A percentile compares a stretch with the other conserved stretches of the same genome.
Evolutionary conservation across 1,140 invertebrate species (phyloP).

Genomic region (Diuraphis noxia): DNA sequence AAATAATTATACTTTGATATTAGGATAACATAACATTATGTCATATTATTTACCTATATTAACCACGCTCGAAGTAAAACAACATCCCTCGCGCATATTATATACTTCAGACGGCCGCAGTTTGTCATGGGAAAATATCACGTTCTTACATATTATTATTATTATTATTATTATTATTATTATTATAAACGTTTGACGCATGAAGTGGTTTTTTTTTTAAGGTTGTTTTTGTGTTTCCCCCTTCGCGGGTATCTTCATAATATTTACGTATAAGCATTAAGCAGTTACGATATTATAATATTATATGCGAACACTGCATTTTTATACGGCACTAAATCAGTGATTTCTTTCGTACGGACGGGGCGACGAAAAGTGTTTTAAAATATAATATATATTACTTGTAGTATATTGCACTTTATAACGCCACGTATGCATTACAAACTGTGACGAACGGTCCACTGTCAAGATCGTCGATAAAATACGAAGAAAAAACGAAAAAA

Average conservation of each 20-base stretch:
- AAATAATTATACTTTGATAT: not conserved
- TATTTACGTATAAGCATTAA: too few relatives aligned
- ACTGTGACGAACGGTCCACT: not conserved
- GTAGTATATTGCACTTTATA: not conserved
- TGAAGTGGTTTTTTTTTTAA: not conserved
- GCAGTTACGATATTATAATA: too few relatives aligned
- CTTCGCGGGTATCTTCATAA: not conserved
- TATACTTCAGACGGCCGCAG: not conserved
- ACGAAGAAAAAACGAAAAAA: too few relatives aligned
- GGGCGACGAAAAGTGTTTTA: not conserved
- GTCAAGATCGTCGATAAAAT: not conserved
- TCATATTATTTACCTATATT: not conserved
- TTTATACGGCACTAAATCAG: not conserved
- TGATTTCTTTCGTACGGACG: not conserved
- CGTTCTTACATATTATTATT: not conserved
- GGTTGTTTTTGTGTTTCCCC: not conserved
- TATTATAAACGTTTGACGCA: not conserved
- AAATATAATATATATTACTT: not conserved
- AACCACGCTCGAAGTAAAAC: not conserved
- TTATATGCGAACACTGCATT: not conserved
- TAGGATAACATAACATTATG: not conserved
- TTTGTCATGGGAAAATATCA: not conserved
- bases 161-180: too few relatives aligned
- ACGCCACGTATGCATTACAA: too few relatives aligned
- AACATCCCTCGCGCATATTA: not conserved